Base-by-base conservation (phyloP, 2,113 vertebrate species). In the Heterotis niloticus region DNA sequence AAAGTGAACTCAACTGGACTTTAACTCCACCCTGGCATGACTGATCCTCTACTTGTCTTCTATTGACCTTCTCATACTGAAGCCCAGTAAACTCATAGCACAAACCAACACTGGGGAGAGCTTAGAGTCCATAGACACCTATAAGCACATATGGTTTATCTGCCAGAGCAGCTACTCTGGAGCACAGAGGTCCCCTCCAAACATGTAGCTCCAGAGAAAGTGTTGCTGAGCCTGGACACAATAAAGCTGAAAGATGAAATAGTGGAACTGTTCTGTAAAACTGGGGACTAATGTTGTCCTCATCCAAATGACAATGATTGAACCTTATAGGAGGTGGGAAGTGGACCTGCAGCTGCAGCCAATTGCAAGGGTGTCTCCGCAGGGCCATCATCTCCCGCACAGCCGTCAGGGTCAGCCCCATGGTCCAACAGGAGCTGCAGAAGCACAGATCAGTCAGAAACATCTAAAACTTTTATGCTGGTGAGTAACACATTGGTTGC, bases 301-400 rank as follows among this genome's bases (percentile, higher is more conserved):
- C 34, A 44, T 44, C 34, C 7, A 7, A 59, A 76, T 59, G 51
- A 29, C 75, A 4, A 2, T 64, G 10, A 28, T 29, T 20, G 65
- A 5, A 57, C 28, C 56, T 23, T 11, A 13, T 16, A 70, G 44
- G 51, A 20, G 44, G 51, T 26, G 23, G 12, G 16, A 5, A 54
- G 51, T 60, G 24, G n/a, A 94, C 93, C 93, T 92, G 93, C 93
- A 20, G 92, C 91, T 0, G 93, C 85, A 3, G 93, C 93, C 70
- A 94, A 86, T 81, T 94, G 93, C 0, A 94, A 90, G 2, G 93
- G 93, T 9, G 93, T 92, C 85, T 94, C 93, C 0, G 91, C 86
- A 84, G 90, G 89, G 84, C 92, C 92, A 82, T 92, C 91, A 1
- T 87, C 85, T 74, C 88, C 51, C 5, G 60, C 51, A 24, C 90